Evolutionary conservation across 2,888 invertebrate genomes (phyloP).

Genomic region (Acleris cristana): DNA sequence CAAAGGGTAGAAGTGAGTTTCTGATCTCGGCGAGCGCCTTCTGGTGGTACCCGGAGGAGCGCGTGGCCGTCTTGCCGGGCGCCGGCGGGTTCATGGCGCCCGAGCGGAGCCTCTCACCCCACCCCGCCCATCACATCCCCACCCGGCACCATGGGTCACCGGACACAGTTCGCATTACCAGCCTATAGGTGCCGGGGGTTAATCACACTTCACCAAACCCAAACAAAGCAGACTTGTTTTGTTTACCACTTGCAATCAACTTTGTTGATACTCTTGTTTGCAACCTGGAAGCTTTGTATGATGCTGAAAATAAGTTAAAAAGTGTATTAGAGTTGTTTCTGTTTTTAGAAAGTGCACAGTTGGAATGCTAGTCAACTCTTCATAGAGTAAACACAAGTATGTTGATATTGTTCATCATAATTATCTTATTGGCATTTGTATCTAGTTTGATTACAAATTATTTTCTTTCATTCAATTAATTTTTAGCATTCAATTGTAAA

Average conservation of each 20-base stretch:
- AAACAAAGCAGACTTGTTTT: conserved; percentile 33
- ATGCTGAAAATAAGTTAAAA: conserved; percentile 23
- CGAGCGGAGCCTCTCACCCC: conserved; percentile 79
- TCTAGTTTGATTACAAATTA: not conserved
- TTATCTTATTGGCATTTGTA: conserved; percentile 25
- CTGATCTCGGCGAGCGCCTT: conserved; percentile 94
- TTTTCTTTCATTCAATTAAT: not conserved
- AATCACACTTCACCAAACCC: conserved; percentile 17
- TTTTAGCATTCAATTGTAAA: conserved; percentile 17
- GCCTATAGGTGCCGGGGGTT: conserved; percentile 21
- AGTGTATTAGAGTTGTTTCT: conserved; percentile 1
- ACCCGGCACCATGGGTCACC: conserved; percentile 60
- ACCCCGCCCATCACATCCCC: conserved; percentile 79
- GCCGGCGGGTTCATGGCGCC: conserved; percentile 87
- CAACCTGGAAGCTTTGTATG: conserved; percentile 5
- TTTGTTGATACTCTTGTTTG: conserved; percentile 26
- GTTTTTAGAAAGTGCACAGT: not conserved
- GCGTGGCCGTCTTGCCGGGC: conserved; percentile 86
- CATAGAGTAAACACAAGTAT: conserved; percentile 1
- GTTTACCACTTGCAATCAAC: conserved; percentile 37
- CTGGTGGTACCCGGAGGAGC: conserved; percentile 92
- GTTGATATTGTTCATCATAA: conserved; percentile 5
- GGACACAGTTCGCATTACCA: conserved; percentile 55
- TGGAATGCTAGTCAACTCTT: not conserved
- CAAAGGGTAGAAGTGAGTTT: conserved; percentile 92